phyloP scores from a whole-genome alignment of 2,113 vertebrate species.

The Esox niger region DNA sequence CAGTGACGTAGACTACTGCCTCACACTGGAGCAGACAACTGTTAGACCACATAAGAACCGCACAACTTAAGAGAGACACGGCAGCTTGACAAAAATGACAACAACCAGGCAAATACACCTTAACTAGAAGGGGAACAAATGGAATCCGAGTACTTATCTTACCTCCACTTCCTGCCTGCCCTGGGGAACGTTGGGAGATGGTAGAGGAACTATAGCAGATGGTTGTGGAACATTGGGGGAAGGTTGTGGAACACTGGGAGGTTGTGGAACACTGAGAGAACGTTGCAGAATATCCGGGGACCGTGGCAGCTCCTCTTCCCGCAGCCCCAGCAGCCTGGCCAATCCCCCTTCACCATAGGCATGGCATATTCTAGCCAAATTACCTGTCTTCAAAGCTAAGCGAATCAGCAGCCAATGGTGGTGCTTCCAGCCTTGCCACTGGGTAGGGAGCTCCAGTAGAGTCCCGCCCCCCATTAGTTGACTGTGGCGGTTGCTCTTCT shows the following conservation, averaged over 20 bases:
- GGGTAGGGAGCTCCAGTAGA: constrained; percentile 62
- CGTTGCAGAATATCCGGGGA: background rate
- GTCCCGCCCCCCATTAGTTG: constrained; percentile 50
- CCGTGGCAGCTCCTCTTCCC: constrained; percentile 44
- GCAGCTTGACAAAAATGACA: too few relatives aligned
- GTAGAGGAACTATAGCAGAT: constrained; percentile 37
- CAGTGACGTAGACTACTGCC: too few relatives aligned
- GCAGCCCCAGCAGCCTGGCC: constrained; percentile 65
- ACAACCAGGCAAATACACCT: too few relatives aligned
- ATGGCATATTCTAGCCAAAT: constrained; percentile 66
- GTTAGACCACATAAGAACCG: too few relatives aligned
- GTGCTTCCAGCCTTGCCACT: constrained; percentile 65
- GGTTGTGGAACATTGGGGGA: constrained; percentile 48
- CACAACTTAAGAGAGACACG: too few relatives aligned
- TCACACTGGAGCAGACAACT: too few relatives aligned
- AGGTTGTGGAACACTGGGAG: constrained; percentile 35
- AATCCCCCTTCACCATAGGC: constrained; percentile 71
- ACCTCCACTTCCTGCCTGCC: constrained; percentile 31
- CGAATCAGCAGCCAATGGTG: constrained; percentile 84
- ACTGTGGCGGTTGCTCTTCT: constrained; percentile 54
- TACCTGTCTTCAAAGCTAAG: constrained; percentile 82
- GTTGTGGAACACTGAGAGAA: background rate
- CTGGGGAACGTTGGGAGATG: constrained; percentile 32
- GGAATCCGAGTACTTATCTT: constrained; percentile 21
- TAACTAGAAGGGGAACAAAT: constrained; percentile 23